These are phyloP conservation scores for Telmatherina bonti DNA, from an alignment of 2,797 vertebrate species.

Conservation along the genomic window DNA sequence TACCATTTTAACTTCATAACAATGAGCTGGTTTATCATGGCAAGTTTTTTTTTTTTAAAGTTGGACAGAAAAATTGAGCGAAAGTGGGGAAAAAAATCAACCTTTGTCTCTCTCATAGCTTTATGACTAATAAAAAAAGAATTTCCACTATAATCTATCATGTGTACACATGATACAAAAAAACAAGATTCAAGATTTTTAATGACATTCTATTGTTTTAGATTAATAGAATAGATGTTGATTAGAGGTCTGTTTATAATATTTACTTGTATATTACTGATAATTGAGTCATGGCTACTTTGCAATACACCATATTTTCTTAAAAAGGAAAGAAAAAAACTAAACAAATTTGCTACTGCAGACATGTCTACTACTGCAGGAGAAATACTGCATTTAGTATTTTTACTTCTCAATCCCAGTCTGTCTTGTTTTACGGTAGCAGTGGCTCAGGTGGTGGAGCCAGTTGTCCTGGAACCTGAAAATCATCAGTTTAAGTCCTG, in stretches of 20 bases:
- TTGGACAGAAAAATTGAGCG: background rate
- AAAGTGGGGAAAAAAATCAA: background rate
- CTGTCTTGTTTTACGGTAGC: constrained; percentile 21
- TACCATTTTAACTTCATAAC: constrained; percentile 41
- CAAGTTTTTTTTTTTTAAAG: constrained; percentile 29
- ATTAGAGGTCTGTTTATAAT: background rate
- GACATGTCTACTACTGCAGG: background rate
- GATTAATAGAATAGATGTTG: no score
- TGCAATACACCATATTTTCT: background rate
- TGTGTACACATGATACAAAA: background rate
- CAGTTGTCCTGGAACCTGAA: no score
- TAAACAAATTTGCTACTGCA: background rate
- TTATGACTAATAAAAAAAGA: background rate
- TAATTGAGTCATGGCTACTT: no score
- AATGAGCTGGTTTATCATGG: constrained; percentile 40
- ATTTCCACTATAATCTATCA: background rate
- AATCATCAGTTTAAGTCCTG: no score
- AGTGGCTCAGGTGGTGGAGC: no score
- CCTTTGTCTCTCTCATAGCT: constrained; percentile 7
- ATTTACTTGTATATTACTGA: no score
- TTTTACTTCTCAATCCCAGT: constrained; percentile 17
- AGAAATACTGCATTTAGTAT: background rate
- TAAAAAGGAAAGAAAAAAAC: background rate
- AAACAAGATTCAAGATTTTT: background rate
- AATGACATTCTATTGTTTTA: background rate